Evolutionary conservation across 2,113 vertebrate species (phyloP).

Genomic region (Zapornia atra): DNA sequence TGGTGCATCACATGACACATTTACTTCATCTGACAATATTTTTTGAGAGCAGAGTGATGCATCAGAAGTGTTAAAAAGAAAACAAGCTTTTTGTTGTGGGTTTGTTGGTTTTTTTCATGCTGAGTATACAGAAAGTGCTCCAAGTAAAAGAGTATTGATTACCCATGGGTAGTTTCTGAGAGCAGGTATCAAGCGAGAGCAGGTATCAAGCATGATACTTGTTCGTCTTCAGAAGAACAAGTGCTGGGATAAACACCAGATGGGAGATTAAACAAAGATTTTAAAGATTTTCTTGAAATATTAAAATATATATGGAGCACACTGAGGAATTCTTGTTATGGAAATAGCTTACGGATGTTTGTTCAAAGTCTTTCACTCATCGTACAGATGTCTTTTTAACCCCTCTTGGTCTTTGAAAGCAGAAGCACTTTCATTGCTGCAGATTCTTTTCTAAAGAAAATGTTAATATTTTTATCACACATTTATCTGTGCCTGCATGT

Average conservation of each 20-base stretch:
- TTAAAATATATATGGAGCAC: neutral
- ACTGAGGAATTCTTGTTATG: neutral
- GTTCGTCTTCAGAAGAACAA: neutral
- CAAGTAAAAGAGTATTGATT: neutral
- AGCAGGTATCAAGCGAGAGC: neutral
- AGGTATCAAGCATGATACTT: neutral
- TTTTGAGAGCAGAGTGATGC: neutral
- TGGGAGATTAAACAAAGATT: neutral
- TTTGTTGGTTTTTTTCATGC: no score
- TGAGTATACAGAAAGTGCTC: neutral
- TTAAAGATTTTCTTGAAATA: constrained; percentile 5
- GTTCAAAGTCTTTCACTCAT: neutral
- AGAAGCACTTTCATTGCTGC: neutral
- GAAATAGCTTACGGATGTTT: neutral
- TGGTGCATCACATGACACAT: neutral
- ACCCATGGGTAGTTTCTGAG: neutral
- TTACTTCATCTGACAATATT: neutral
- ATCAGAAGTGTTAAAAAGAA: neutral
- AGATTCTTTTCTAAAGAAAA: neutral
- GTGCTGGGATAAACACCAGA: neutral
- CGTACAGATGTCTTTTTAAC: neutral
- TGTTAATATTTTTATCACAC: neutral
- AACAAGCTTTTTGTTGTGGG: no score
- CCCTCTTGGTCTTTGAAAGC: neutral
- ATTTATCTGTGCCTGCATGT: neutral